Evolutionary conservation across 2,797 vertebrate species (phyloP).

Genomic region (Myoxocephalus aenaeus): DNA sequence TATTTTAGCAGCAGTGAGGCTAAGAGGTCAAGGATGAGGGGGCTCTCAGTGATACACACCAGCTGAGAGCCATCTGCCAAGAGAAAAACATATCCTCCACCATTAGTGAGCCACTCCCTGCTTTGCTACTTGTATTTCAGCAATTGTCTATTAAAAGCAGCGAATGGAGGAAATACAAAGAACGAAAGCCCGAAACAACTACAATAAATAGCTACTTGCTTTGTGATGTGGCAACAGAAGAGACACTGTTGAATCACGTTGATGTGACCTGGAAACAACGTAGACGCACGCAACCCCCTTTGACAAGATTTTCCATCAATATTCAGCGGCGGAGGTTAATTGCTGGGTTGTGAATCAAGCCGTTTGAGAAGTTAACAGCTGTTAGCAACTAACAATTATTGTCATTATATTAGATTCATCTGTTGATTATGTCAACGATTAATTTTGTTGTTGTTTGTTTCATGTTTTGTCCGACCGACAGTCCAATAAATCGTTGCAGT

Average conservation of each 20-base stretch:
- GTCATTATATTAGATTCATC: background rate
- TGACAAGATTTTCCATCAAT: background rate
- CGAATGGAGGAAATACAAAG: background rate
- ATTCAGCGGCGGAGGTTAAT: background rate
- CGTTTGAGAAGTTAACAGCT: background rate
- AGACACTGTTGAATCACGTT: background rate
- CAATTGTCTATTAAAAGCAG: slow-evolving; percentile 18
- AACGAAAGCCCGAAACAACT: background rate
- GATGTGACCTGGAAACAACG: background rate
- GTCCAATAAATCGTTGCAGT: background rate
- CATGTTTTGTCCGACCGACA: background rate
- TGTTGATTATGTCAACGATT: background rate
- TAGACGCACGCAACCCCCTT: background rate
- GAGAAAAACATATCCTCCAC: slow-evolving; percentile 27
- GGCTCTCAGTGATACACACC: slow-evolving; percentile 44
- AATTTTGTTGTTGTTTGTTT: background rate
- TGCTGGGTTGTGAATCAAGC: background rate
- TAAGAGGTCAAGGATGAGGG: slow-evolving; percentile 23
- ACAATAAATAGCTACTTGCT: background rate
- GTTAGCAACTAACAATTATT: background rate
- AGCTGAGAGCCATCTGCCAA: slow-evolving; percentile 60
- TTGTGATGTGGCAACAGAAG: background rate
- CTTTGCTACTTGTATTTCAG: slow-evolving; percentile 12
- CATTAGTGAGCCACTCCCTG: slow-evolving; percentile 45
- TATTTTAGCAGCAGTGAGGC: slow-evolving; percentile 24